Evolutionary conservation across 2,888 invertebrate genomes (phyloP), one percentile per base, ranked within the genome.

Genomic region (Alloplasta piceator): DNA sequence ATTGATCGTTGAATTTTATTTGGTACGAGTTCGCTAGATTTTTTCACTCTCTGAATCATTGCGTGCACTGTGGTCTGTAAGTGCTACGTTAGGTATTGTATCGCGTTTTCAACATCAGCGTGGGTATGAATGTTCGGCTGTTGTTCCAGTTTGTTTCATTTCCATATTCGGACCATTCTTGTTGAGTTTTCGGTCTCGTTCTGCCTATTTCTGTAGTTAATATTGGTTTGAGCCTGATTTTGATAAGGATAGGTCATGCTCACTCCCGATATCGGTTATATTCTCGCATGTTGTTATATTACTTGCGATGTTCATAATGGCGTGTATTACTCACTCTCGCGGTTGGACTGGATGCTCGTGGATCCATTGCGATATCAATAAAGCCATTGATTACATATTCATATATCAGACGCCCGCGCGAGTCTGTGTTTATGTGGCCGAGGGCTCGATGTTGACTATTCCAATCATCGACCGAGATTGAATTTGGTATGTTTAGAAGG

Each of bases 161-260:
- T 46, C 56, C 38, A 16, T 46, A 74, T 66, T 74, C 74, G 55
- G 14, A 50, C 75, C 68, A 67, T 61, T 76, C 67, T 58, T 76
- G 41, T 5, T 6, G 12, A 0, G 75, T 67, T 74, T 58, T 66
- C 26, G 58, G 56, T 74, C 66, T 74, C 3, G 64, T 74, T 74
- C 74, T 74, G 5, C 74, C 74, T 43, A 55, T 43, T 43, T 55
- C 66, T 9, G 56, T 66, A 0, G 39, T 43, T 26, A n/a, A n/a
- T n/a, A 7, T 39, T n/a, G 56, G 64, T 7, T 16, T 41, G 36
- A 67, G 36, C 67, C 50, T 58, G 0, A 75, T 67, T 68, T 75
- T 67, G 4, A 75, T 50, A 10, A 75, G 38, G 39, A 75, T 75
- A 5, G 75, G 67, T 36, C 52, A 26, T 75, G 75, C 9, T 75